Evolutionary conservation across 2,888 invertebrate genomes (phyloP), one percentile per base, ranked within the genome.

Genomic region (Polydrusus pterygomalis): DNA sequence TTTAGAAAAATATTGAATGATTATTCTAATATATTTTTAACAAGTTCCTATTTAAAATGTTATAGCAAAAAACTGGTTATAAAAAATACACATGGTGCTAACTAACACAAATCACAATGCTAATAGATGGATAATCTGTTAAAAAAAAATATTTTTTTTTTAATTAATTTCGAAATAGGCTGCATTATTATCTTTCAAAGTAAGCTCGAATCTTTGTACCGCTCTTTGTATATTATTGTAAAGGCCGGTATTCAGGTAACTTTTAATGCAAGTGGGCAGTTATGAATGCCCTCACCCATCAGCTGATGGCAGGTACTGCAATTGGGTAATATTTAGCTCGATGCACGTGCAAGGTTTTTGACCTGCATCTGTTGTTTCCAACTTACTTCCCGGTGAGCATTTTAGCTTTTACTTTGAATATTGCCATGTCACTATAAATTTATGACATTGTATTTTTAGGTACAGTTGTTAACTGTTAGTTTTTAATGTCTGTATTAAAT

Each of bases 301-400:
- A 64, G 64, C 47, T 47, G 64, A 64, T 34, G 45, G n/a, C 64
- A 64, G 49, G 64, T 60, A 60, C 45, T 65, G 71, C 56, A 71
- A 71, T 71, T 71, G 72, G 58, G 65, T 40, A 72, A 72, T 65
- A 72, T 67, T 60, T 60, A 73, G 58, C 67, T 60, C 47, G 15
- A 40, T 74, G 74, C 74, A 74, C 74, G 74, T 74, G 70, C 65
- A 70, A 75, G 75, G 75, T 75, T 65, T 65, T 75, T 75, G 70
- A 75, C 75, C 75, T 68, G 74, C 70, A 67, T 65, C 38, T 60
- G 58, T 40, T 38, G 58, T 40, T 38, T 25, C 58, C 65, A 30
- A 38, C 30, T 54, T 47, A 65, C 58, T 70, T 75, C 70, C 74
- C 43, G 65, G 70, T 47, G n/a, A n/a, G 60, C 49, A 65, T 30